Evolutionary conservation across 2,113 vertebrate species (phyloP).

Genomic region (Rana temporaria): DNA sequence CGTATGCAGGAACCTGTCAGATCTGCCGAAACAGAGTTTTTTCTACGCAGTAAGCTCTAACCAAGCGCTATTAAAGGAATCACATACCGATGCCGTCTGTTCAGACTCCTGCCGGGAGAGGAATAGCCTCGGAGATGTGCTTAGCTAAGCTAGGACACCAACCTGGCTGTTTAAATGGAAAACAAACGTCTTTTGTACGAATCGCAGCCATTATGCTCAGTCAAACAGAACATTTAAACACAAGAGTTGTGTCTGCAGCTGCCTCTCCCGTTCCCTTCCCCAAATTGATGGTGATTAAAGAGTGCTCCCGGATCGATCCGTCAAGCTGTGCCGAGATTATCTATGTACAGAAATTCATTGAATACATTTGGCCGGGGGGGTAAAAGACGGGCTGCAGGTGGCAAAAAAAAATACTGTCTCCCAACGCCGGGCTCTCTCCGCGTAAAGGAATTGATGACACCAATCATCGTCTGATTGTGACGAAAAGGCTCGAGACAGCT

Average conservation of each 20-base stretch:
- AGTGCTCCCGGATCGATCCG: constrained; percentile 22
- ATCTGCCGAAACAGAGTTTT: constrained; percentile 6
- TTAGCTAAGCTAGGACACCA: constrained; percentile 34
- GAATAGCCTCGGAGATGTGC: constrained; percentile 22
- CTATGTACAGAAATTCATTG: constrained; percentile 44
- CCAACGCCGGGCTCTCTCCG: neutral
- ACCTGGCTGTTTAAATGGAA: constrained; percentile 43
- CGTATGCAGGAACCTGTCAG: neutral
- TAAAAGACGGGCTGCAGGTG: constrained; percentile 38
- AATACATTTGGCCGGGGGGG: constrained; percentile 16
- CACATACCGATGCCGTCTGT: constrained; percentile 2
- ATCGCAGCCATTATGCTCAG: constrained; percentile 42
- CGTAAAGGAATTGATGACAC: constrained; percentile 11
- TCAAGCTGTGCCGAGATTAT: constrained; percentile 11
- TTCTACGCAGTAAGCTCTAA: constrained; percentile 19
- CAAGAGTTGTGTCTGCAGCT: constrained; percentile 9
- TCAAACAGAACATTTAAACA: constrained; percentile 33
- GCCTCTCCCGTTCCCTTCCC: constrained; percentile 10
- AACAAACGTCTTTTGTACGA: constrained; percentile 31
- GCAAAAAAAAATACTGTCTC: constrained; percentile 39
- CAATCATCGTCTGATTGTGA: neutral
- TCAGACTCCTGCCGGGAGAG: constrained; percentile 23
- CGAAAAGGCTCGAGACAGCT: neutral
- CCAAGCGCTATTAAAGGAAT: constrained; percentile 18
- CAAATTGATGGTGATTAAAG: constrained; percentile 49